Evolutionary conservation across 2,888 invertebrate species (phyloP).

Genomic region (Tinea trinotella): DNA sequence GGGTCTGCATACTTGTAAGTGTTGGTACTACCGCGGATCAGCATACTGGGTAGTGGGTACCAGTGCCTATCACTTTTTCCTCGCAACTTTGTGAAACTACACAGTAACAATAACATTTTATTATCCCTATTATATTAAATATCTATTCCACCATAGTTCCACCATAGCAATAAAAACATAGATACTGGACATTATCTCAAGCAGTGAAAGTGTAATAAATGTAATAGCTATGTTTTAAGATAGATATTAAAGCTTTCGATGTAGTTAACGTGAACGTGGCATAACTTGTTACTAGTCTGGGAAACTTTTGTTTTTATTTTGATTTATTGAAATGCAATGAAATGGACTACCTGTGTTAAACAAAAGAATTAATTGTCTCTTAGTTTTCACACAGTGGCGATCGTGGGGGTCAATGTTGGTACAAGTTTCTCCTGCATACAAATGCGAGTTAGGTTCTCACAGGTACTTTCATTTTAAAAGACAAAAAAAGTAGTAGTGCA

Average conservation of each 20-base stretch:
- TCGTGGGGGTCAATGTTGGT: conserved; percentile 51
- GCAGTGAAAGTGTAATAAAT: conserved; percentile 6
- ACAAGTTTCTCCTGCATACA: conserved; percentile 48
- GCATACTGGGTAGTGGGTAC: no score
- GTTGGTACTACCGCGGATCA: no score
- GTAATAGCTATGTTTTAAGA: conserved; percentile 6
- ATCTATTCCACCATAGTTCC: neutral
- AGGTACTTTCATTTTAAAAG: conserved; percentile 65
- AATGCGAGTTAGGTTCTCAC: conserved; percentile 50
- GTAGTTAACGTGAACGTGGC: neutral
- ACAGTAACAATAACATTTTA: no score
- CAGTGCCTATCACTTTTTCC: no score
- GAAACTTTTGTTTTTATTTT: conserved; percentile 2
- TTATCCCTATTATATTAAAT: no score
- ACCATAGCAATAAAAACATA: neutral
- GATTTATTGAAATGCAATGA: conserved; percentile 3
- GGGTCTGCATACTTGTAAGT: no score
- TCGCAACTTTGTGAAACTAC: no score
- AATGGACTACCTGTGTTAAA: neutral
- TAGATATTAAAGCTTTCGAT: conserved; percentile 8
- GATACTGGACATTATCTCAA: neutral
- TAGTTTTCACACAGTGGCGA: conserved; percentile 12
- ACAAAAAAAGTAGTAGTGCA: conserved; percentile 49
- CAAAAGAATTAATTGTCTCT: neutral
- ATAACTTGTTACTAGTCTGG: neutral